Base-by-base conservation (phyloP, 2,113 vertebrate species). In the Noctilio leporinus region DNA sequence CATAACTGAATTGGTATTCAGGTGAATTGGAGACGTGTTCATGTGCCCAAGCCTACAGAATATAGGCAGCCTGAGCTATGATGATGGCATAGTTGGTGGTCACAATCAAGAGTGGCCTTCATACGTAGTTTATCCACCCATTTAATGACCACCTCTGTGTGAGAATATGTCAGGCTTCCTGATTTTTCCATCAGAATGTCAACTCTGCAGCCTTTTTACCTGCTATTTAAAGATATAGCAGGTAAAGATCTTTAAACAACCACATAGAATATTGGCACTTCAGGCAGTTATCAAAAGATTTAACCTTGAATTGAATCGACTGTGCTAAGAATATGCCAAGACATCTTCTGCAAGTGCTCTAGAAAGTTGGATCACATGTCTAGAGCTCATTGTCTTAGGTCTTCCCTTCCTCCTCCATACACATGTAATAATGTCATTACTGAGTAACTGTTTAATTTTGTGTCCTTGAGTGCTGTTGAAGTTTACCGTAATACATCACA, bases 111-210 rank as follows among this genome's bases (percentile, higher is more conserved):
- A 93, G 1, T 82, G 43, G 17, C 7, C 53, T 57, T 75, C 57
- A 10, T 67, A 70, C 65, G 35, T 7, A 51, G 3, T 64, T 35
- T 92, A 62, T 15, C 15, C 38, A 69, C 65, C 16, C 81, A 10
- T 94, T 47, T 53, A 3, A 11, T 93, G 47, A 51, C 1, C 12
- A n/a, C 11, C 51, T 40, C 11, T 93, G 30, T 47, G 40, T 93
- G 17, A 94, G 45, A 92, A 40, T 90, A n/a, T 75, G 20, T 62
- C 47, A 83, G 62, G 22, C 62, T 95, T 88, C 72, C 72, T 94
- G 28, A 45, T 65, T 64, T 75, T 95, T 51, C 57, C 33, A 86
- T 89, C 53, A 92, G 19, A 75, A 64, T 86, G 35, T 91, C 49
- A 87, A 26, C 40, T 93, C 28, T 65, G 20, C 17, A 72, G 40